These are phyloP conservation scores for Rhinella marina DNA, from an alignment of 2,797 vertebrate species.

Conservation along the genomic window DNA sequence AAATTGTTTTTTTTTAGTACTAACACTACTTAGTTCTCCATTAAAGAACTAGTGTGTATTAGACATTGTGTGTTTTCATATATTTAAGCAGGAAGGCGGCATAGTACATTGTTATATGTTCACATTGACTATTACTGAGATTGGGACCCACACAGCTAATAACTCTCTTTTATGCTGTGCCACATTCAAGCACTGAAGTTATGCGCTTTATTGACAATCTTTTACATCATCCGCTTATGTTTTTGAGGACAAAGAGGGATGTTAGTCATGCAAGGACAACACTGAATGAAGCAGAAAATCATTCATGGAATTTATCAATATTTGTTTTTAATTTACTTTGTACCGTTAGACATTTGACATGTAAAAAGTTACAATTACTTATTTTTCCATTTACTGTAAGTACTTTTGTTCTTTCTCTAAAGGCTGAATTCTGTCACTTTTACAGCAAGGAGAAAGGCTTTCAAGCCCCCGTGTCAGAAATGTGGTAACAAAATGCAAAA, in stretches of 20 bases:
- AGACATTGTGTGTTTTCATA: background rate
- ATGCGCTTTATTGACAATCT: conserved; percentile 52
- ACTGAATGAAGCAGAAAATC: background rate
- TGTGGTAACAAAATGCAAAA: no score
- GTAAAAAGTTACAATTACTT: background rate
- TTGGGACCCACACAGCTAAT: conserved; percentile 25
- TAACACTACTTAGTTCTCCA: background rate
- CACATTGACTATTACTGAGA: conserved; percentile 32
- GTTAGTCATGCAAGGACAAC: conserved; percentile 26
- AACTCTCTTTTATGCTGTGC: conserved; percentile 53
- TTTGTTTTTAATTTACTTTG: background rate
- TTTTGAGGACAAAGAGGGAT: conserved; percentile 42
- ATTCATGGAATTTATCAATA: background rate
- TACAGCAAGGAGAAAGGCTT: no score
- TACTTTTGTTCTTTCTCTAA: no score
- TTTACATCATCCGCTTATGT: conserved; percentile 47
- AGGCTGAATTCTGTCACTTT: no score
- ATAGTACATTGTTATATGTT: conserved; percentile 31
- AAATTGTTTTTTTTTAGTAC: background rate
- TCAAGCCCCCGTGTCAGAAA: no score
- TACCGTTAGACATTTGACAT: background rate
- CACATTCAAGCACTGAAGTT: conserved; percentile 48
- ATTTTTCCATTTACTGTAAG: background rate
- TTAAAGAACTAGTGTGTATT: background rate
- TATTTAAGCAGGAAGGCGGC: background rate